Base-by-base conservation (phyloP, 2,113 vertebrate genomes). In the Lampris incognitus region DNA sequence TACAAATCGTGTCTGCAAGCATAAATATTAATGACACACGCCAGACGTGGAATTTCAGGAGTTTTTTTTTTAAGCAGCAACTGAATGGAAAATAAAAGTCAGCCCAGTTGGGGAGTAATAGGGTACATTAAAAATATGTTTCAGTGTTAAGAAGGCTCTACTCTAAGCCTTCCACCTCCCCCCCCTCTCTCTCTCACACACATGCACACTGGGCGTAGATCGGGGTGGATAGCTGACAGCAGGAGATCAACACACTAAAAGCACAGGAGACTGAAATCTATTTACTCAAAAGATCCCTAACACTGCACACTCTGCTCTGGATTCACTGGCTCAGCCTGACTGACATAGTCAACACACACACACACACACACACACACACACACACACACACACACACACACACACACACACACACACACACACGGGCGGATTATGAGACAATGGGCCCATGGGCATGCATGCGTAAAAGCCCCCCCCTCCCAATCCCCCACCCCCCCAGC, bases 91-190 rank as follows among this genome's bases (percentile, higher is more conserved):
- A 89, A 81, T 75, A 79, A 85, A 82, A 84, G 82, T 87, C 81
- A 87, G 79, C 86, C 83, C 85, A 85, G 84, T 76, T 72, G 81
- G 84, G 81, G 74, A 69, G 84, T 87, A 85, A 87, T 85, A 81
- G 84, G 81, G 78, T 87, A 83, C 83, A 90, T 91, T 87, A 92
- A 82, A 79, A 74, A 88, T 88, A 87, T 85, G 80, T 79, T 89
- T 85, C 80, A 56, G 83, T 72, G 84, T 86, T 89, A 86, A 88
- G 77, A 85, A 90, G 78, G 75, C 79, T 86, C 80, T 80, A 76
- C 84, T 87, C 81, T 65, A 67, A 87, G 68, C 78, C 8, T 3
- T 66, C 49, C 69, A 38, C 60, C 48, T 11, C 38, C 38, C 5
- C 10, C 49, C 49, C 24, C 36, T 36, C 56, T 58, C 6, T 36